Evolutionary conservation across 2,888 invertebrate genomes (phyloP), one percentile per base, ranked within the genome.

Genomic region (Melieria omissa): DNA sequence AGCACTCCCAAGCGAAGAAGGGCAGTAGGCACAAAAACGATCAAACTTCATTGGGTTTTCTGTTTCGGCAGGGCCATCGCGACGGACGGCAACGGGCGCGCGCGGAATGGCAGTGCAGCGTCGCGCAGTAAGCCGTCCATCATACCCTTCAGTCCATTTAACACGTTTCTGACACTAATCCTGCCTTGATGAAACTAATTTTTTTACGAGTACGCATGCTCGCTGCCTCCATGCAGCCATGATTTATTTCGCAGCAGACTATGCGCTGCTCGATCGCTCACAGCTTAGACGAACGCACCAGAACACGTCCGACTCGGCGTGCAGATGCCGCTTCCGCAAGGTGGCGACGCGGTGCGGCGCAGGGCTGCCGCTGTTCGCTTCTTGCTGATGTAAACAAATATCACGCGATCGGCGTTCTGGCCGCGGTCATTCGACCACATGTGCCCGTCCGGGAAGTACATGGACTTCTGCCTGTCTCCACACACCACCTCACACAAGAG

Each of bases 151-250:
- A 86, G 86, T 86, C 86, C 86, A 86, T 86, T 86, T 86, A 86
- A 86, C 86, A 86, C 86, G 82, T 85, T 86, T 86, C 81, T 85
- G 86, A 86, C 86, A 85, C 83, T 86, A 86, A 86, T 86, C 86
- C 86, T 82, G 83, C 80, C 83, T 85, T 84, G 86, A 86, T 86
- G 86, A 86, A 86, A 86, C 85, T 85, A 84, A 86, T 85, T 86
- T 86, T 84, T 86, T 84, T 79, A 81, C 80, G 79, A 76, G 80
- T 76, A 78, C 80, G 78, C 78, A 29, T 29, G 29, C 29, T 29
- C 29, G 29, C 79, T 79, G 80, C 79, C 78, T 77, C 55, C 62
- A 67, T 65, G 68, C 80, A 76, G 76, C 76, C 76, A 82, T 83
- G 85, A 84, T 84, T 84, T 84, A 84, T 84, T 84, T 84, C 73